Evolutionary conservation across 1,140 invertebrate species (phyloP).

Genomic region (Drosophila quadrilineata): DNA sequence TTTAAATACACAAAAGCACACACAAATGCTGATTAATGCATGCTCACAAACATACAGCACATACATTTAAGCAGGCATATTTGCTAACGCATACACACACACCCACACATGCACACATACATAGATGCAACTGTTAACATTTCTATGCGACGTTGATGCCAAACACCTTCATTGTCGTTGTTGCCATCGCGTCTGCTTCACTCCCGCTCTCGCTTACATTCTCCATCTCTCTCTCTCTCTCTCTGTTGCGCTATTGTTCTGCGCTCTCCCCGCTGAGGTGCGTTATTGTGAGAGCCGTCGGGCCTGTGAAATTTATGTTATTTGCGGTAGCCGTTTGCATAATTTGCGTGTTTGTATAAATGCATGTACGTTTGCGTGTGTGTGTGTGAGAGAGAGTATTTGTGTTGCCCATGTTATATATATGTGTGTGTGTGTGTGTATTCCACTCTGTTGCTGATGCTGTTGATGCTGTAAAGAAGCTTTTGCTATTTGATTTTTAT

Average conservation of each 20-base stretch:
- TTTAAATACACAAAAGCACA: conserved; percentile 53
- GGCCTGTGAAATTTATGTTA: conserved; percentile 76
- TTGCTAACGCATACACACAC: conserved; percentile 18
- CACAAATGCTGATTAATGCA: conserved; percentile 51
- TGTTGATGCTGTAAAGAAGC: conserved; percentile 34
- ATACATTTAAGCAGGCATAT: conserved; percentile 23
- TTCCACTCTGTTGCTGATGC: background rate
- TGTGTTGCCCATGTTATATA: too few species aligned
- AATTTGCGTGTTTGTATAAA: conserved; percentile 76
- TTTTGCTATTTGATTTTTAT: conserved; percentile 68
- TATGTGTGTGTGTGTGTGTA: background rate
- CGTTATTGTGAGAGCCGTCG: conserved; percentile 65
- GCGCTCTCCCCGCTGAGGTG: too few species aligned
- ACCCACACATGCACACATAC: conserved; percentile 7
- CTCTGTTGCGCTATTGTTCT: conserved; percentile 8
- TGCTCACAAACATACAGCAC: conserved; percentile 11
- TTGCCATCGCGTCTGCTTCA: background rate
- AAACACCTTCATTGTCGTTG: conserved; percentile 59
- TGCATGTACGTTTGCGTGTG: conserved; percentile 27
- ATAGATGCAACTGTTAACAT: conserved; percentile 55
- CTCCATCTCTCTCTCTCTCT: background rate
- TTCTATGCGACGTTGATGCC: conserved; percentile 57
- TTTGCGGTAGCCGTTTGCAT: conserved; percentile 77
- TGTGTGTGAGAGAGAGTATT: too few species aligned
- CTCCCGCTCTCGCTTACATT: background rate